phyloP scores from a whole-genome alignment of 2,888 invertebrate species.

The Mythimna impura region DNA sequence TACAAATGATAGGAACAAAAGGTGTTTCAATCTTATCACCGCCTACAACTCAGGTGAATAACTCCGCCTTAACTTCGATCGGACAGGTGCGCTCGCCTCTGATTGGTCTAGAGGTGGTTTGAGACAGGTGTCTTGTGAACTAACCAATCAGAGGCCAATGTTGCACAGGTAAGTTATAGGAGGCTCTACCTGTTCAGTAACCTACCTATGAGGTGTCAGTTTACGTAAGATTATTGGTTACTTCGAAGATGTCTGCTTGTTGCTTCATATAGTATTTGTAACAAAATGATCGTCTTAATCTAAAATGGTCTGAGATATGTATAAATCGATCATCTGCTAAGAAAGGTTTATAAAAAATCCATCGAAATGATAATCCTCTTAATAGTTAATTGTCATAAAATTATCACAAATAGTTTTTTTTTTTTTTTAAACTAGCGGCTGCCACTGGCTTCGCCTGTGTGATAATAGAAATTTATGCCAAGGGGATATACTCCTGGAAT shows the following conservation, averaged over 20 bases:
- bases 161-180: slow-evolving; percentile 56
- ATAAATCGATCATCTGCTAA: too few relatives aligned
- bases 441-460: too few relatives aligned
- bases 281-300: too few relatives aligned
- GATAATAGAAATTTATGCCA: too few relatives aligned
- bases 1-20: slow-evolving; percentile 27
- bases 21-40: slow-evolving; percentile 31
- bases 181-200: slow-evolving; percentile 51
- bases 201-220: slow-evolving; percentile 23
- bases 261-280: too few relatives aligned
- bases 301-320: too few relatives aligned
- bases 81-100: slow-evolving; percentile 75
- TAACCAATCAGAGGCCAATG: slow-evolving; percentile 71
- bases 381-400: too few relatives aligned
- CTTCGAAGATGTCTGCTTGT: not conserved
- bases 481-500: too few relatives aligned
- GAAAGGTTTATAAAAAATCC: too few relatives aligned
- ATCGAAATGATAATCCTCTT: too few relatives aligned
- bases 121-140: slow-evolving; percentile 76
- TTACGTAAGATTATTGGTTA: slow-evolving; percentile 21
- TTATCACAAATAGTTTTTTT: too few relatives aligned
- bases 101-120: slow-evolving; percentile 76
- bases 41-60: slow-evolving; percentile 62
- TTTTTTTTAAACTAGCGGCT: too few relatives aligned
- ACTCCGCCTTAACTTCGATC: slow-evolving; percentile 77